Conservation (phyloP, 1,140 invertebrate genomes). For the Mercenaria mercenaria region DNA sequence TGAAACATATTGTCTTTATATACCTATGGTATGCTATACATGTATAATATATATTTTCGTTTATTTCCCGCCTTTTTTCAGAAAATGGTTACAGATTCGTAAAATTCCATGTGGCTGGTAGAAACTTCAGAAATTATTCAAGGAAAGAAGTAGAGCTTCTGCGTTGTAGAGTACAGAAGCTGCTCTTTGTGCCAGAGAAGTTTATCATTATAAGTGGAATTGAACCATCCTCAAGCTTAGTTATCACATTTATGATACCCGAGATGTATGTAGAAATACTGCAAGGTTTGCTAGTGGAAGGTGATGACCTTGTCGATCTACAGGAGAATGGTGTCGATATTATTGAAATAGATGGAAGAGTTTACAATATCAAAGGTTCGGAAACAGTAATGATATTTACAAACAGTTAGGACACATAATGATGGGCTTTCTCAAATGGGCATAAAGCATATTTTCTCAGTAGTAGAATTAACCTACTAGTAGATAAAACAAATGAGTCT, state of each 20-base stretch:
- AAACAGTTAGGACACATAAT: too few relatives aligned
- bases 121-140: not conserved
- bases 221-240: not conserved
- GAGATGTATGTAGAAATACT: not conserved
- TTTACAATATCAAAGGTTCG: not conserved
- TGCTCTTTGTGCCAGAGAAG: not conserved
- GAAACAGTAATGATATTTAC: too few relatives aligned
- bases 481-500: too few relatives aligned
- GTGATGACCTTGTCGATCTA: not conserved
- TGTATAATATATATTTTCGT: too few relatives aligned
- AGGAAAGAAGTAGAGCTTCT: not conserved
- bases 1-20: not conserved
- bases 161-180: not conserved
- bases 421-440: too few relatives aligned
- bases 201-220: not conserved
- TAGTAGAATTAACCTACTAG: too few relatives aligned
- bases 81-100: not conserved
- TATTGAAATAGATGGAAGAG: not conserved
- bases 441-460: too few relatives aligned
- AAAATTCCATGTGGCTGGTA: not conserved
- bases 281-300: not conserved
- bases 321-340: not conserved
- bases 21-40: not conserved
- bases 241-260: not conserved
- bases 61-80: not conserved